Base-by-base conservation (phyloP, 2,797 vertebrate genomes). In the Notolepis coatsorum region DNA sequence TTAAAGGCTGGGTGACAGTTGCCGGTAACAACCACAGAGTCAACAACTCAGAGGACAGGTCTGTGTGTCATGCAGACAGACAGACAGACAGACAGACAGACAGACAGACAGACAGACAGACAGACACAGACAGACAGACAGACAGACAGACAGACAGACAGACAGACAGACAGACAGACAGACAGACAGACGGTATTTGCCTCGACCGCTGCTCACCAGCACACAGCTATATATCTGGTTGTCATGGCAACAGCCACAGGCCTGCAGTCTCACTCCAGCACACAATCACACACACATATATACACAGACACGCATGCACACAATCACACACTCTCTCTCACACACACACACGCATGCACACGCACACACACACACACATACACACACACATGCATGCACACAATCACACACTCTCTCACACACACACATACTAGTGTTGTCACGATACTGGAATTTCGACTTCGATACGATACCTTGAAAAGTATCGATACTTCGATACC, bases 191-290 rank as follows among this genome's bases (percentile, higher is more conserved):
- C 0, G 38, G 37, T 24, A 23, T 56, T 57, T 33, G 17, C 31
- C 35, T 66, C 46, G 41, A 65, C 75, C 60, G 52, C 53, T 33
- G 65, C 76, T 84, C 72, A 65, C 79, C 38, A 80, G 67, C 68
- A 83, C 68, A 83, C 76, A 75, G 73, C 81, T 80, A 80, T 80
- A 80, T 84, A 71, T 59, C 47, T 37, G 86, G 92, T 94, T 84
- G 88, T 89, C 88, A 91, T 91, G 86, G 90, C 85, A 94, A 93
- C 90, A 82, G 84, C 88, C 74, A 87, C 82, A 73, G 85, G 77
- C 83, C 75, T 68, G 68, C 69, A 66, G 50, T 75, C 73, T 84
- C 62, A 54, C 70, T 81, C 60, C 50, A 58, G 53, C 65, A 46
- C 49, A 62, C 57, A 50, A 24, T 8, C 2, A 17, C 35, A 5